Evolutionary conservation across 2,113 vertebrate species (phyloP).

Genomic region (Rutilus rutilus): DNA sequence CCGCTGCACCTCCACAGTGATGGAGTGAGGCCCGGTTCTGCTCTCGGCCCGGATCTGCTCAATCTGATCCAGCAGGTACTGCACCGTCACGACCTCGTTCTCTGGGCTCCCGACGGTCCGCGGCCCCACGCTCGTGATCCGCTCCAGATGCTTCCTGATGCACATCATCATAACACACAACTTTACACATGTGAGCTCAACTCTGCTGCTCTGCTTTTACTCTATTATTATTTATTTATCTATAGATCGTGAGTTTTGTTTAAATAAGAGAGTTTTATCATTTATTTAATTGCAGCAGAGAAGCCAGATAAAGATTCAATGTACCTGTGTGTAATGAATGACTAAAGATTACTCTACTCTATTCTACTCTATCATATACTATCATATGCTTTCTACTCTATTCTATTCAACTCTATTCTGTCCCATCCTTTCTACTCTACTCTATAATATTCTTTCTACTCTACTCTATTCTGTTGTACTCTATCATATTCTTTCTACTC

Average conservation of each 20-base stretch:
- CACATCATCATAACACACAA: background rate
- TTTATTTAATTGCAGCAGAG: background rate
- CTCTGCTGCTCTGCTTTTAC: background rate
- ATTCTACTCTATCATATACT: background rate
- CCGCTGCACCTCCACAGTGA: conserved; percentile 86
- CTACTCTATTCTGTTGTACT: too few relatives aligned
- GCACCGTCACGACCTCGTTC: conserved; percentile 91
- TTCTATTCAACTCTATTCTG: too few relatives aligned
- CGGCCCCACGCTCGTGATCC: conserved; percentile 89
- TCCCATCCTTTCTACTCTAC: too few relatives aligned
- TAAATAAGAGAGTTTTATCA: background rate
- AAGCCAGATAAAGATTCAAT: background rate
- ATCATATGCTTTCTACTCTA: too few relatives aligned
- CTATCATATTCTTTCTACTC: too few relatives aligned
- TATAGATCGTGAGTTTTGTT: background rate
- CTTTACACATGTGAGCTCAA: background rate
- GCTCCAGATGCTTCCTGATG: conserved; percentile 87
- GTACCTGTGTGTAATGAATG: background rate
- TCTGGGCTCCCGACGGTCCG: conserved; percentile 90
- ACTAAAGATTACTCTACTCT: background rate
- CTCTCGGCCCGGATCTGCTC: conserved; percentile 79
- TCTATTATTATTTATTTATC: background rate
- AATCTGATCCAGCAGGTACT: conserved; percentile 89
- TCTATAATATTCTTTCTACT: too few relatives aligned
- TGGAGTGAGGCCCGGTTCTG: conserved; percentile 72